Evolutionary conservation across 2,797 vertebrate species (phyloP), one percentile per base, ranked within the genome.

Genomic region (Enteromius afrohamiltoni): DNA sequence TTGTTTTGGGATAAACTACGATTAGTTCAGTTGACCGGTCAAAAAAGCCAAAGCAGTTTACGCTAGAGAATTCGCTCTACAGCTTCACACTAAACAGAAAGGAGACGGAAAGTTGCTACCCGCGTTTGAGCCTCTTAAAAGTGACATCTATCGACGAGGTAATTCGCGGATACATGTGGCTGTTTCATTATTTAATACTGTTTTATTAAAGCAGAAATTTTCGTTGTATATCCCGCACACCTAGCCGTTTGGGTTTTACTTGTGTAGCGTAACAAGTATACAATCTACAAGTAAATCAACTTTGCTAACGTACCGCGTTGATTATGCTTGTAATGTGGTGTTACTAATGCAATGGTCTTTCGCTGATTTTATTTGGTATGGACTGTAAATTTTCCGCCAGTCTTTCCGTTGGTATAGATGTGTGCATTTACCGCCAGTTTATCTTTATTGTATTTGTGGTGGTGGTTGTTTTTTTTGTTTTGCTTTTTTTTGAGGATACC

Each of bases 71-170:
- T 58, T 23, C n/a, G 60, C 21, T 65, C 17, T 65, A 64, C 55
- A 4, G 29, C 42, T 49, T 40, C 6, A 11, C n/a, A 4, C 16
- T 51, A 65, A 37, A 23, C 16, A 14, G 17, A 67, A 21, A 26
- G 45, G 21, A 70, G 6, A 40, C 70, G 51, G 67, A 69, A 71
- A 71, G 45, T 80, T 55, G n/a, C 45, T 37, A 14, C 45, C 14
- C 21, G 42, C 60, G 42, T 37, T 62, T 64, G 70, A 64, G 11
- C 70, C 55, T 45, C n/a, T 42, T 80, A 31, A 37, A 62, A 71
- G 79, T 60, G 53, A 34, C 68, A 58, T 49, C 47, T 37, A 10
- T 67, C 65, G 31, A 69, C 68, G 55, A 75, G 71, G 80, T 82
- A 82, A 67, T 74, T 53, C 21, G 34, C 6, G 23, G 23, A 71